Percentiles rank a stretch among this genome's conserved stretches.
Conservation (phyloP, 2,888 invertebrate genomes). For the Chesias legatella region DNA sequence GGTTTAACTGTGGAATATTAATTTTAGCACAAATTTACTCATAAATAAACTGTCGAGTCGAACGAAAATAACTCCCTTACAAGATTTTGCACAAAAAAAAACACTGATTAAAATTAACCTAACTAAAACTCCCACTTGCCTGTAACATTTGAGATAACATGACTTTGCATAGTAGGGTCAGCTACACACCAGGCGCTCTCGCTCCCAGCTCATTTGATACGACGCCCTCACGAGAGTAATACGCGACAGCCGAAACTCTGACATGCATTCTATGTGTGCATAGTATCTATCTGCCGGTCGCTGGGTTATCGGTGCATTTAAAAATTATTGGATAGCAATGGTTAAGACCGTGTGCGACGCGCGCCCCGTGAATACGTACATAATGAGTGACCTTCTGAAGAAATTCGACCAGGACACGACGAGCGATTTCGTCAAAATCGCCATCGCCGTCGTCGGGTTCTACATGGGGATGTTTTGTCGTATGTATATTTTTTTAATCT, state of each 20-base stretch:
- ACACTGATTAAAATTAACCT: too few species aligned
- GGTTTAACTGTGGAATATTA: too few species aligned
- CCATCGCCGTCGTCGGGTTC: slow-evolving; percentile 59
- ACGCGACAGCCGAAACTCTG: slow-evolving; percentile 6
- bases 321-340: slow-evolving; percentile 49
- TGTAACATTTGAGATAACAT: too few species aligned
- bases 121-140: too few species aligned
- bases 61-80: too few species aligned
- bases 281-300: slow-evolving; percentile 51
- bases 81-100: too few species aligned
- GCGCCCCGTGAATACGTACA: slow-evolving; percentile 63
- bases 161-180: too few species aligned
- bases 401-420: slow-evolving; percentile 61
- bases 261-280: slow-evolving; percentile 49
- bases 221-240: too few species aligned
- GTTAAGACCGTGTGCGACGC: slow-evolving; percentile 66
- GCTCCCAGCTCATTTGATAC: too few species aligned
- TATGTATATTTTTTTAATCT: slow-evolving; percentile 52
- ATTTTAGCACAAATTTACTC: too few species aligned
- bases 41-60: too few species aligned
- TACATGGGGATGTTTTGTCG: slow-evolving; percentile 65
- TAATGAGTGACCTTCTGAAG: slow-evolving; percentile 73
- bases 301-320: slow-evolving; percentile 65
- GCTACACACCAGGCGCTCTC: too few species aligned
- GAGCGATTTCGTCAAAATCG: slow-evolving; percentile 61